phyloP scores from a whole-genome alignment of 2,113 vertebrate genomes.

The Eclectus roratus region DNA sequence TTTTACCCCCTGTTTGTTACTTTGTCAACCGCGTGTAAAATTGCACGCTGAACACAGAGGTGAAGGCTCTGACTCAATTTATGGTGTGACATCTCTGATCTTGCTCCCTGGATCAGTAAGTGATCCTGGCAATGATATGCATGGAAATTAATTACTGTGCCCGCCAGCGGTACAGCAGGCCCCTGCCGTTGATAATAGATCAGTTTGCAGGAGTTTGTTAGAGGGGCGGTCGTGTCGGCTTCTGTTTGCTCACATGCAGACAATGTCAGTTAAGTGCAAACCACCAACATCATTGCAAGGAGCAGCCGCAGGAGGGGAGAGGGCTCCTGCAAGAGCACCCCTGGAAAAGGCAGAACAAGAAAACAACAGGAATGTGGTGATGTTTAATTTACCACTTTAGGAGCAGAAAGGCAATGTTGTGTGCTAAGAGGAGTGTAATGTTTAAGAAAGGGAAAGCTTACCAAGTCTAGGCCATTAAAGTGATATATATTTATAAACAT shows the following conservation, averaged over 20 bases:
- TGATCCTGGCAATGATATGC: constrained; percentile 91
- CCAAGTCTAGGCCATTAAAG: not conserved
- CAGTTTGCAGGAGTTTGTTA: constrained; percentile 73
- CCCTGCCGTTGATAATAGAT: constrained; percentile 67
- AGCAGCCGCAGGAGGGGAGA: not conserved
- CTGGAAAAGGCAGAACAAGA: not conserved
- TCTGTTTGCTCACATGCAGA: constrained; percentile 46
- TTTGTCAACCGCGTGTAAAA: constrained; percentile 81
- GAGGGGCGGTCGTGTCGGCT: constrained; percentile 30
- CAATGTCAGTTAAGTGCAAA: constrained; percentile 28
- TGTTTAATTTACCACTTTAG: not conserved
- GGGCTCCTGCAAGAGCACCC: not conserved
- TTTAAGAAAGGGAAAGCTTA: not conserved
- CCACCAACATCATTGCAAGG: not conserved
- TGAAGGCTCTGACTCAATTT: constrained; percentile 88
- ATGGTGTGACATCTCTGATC: constrained; percentile 84
- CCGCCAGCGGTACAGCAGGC: constrained; percentile 51
- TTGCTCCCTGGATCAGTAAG: constrained; percentile 79
- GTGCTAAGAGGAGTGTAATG: accelerated
- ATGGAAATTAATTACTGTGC: constrained; percentile 88
- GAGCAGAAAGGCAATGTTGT: accelerated
- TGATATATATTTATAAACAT: not conserved
- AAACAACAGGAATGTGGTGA: accelerated
- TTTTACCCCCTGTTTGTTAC: constrained; percentile 76
- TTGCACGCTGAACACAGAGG: constrained; percentile 74